Conservation (phyloP, 1,140 invertebrate species). For the Drosophila sucinea region DNA sequence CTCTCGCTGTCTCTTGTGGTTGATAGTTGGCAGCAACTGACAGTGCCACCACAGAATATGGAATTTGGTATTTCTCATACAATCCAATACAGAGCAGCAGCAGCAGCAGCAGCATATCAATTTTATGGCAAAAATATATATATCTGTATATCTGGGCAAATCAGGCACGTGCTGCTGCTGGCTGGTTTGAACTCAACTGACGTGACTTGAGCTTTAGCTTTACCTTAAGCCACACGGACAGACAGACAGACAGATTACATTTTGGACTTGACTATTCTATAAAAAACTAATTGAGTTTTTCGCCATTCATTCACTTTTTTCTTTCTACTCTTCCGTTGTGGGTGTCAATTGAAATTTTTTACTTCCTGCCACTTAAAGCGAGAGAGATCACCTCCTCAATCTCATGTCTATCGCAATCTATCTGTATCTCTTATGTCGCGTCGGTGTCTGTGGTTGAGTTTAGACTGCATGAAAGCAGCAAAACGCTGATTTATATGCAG, state of each 20-base stretch:
- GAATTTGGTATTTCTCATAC: constrained; percentile 6
- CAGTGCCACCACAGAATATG: constrained; percentile 7
- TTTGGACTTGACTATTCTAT: not conserved
- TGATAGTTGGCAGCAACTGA: constrained; percentile 2
- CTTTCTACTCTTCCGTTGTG: constrained; percentile 44
- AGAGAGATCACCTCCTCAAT: constrained; percentile 10
- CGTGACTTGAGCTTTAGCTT: constrained; percentile 8
- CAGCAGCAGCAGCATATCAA: not conserved
- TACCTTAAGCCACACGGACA: not conserved
- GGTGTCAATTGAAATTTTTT: constrained; percentile 38
- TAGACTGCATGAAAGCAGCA: constrained; percentile 30
- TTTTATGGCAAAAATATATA: constrained; percentile 7
- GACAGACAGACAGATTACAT: too few relatives aligned
- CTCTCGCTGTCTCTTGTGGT: constrained; percentile 2
- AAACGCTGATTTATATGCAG: constrained; percentile 26
- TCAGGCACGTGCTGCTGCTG: constrained; percentile 10
- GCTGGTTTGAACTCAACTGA: constrained; percentile 6
- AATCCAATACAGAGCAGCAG: not conserved
- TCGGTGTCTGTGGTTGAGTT: constrained; percentile 21
- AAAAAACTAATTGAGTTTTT: constrained; percentile 15
- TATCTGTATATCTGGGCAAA: not conserved
- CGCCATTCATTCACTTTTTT: constrained; percentile 36
- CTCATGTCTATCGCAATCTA: not conserved
- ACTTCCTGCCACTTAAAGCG: constrained; percentile 52
- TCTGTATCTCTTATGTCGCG: constrained; percentile 31